Percentiles rank a stretch among this genome's conserved stretches.
Evolutionary conservation across 2,888 invertebrate genomes (phyloP).

Genomic region (Phalera bucephala): DNA sequence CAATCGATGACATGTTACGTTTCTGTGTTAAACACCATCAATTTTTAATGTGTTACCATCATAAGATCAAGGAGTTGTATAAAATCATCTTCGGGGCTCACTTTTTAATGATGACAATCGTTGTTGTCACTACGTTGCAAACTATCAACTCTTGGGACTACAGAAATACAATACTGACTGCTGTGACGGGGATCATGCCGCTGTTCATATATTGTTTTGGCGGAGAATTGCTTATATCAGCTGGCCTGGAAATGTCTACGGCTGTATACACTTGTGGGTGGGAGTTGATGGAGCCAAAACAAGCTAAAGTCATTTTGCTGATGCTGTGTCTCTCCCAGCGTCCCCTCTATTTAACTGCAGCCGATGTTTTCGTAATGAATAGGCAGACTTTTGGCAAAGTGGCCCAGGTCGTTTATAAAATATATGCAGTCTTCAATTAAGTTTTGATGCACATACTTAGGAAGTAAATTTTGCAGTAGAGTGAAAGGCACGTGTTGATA

Average conservation of each 20-base stretch:
- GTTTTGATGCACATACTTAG: background rate
- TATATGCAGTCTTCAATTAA: conserved; percentile 61
- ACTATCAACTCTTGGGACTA: conserved; percentile 55
- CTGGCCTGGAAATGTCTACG: conserved; percentile 41
- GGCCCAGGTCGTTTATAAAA: conserved; percentile 56
- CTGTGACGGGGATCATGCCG: conserved; percentile 50
- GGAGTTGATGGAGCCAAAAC: conserved; percentile 50
- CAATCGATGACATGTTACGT: conserved; percentile 35
- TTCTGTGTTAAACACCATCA: conserved; percentile 59
- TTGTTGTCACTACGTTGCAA: conserved; percentile 56
- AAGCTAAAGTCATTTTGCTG: conserved; percentile 41
- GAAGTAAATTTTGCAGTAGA: too few relatives aligned
- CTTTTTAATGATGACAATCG: conserved; percentile 55
- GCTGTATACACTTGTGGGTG: conserved; percentile 52
- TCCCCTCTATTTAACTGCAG: conserved; percentile 50
- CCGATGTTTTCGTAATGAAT: conserved; percentile 53
- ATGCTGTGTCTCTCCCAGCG: conserved; percentile 49
- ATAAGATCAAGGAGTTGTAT: conserved; percentile 43
- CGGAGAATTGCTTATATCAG: conserved; percentile 52
- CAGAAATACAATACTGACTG: conserved; percentile 51
- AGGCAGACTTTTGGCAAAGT: conserved; percentile 55
- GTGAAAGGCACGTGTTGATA: too few relatives aligned
- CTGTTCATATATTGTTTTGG: conserved; percentile 60
- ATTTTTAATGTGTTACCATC: conserved; percentile 46
- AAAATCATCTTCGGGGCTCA: conserved; percentile 52